A percentile compares a stretch with the other conserved stretches of the same genome.
Evolutionary conservation across 2,888 invertebrate species (phyloP).

Genomic region (Phorcus lineatus): DNA sequence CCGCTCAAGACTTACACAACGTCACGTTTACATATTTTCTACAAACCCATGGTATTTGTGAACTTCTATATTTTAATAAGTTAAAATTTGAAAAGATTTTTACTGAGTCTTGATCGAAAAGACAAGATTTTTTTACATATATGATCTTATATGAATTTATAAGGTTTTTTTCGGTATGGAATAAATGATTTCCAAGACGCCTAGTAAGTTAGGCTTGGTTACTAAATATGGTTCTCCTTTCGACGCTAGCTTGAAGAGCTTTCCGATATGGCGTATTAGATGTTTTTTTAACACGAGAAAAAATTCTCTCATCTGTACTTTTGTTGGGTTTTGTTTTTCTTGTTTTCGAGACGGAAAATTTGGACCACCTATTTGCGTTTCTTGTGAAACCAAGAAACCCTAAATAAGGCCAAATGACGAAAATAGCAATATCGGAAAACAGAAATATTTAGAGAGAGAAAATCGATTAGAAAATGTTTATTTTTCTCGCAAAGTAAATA

Average conservation of each 20-base stretch:
- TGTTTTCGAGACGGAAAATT: neutral
- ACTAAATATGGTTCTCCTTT: conserved; percentile 18
- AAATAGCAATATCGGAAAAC: neutral
- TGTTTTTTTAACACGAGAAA: conserved; percentile 5
- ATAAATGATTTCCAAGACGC: neutral
- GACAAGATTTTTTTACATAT: too few species aligned
- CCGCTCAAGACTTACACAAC: too few species aligned
- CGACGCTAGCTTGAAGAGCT: neutral
- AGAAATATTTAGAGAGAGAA: neutral
- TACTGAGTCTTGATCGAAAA: too few species aligned
- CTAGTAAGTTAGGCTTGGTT: neutral
- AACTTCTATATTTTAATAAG: too few species aligned
- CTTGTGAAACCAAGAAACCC: neutral
- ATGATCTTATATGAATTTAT: too few species aligned
- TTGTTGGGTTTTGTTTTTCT: conserved; percentile 10
- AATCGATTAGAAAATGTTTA: neutral
- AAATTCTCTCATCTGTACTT: neutral
- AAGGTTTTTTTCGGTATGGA: neutral
- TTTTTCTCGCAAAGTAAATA: neutral
- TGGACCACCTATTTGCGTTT: neutral
- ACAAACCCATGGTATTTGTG: too few species aligned
- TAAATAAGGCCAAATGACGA: neutral
- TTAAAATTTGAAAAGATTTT: too few species aligned
- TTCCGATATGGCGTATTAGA: neutral
- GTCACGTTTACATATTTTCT: too few species aligned